A percentile compares a stretch with the other conserved stretches of the same genome.
Conservation (phyloP, 2,113 vertebrate genomes). For the Greenwoodochromis staneri region DNA sequence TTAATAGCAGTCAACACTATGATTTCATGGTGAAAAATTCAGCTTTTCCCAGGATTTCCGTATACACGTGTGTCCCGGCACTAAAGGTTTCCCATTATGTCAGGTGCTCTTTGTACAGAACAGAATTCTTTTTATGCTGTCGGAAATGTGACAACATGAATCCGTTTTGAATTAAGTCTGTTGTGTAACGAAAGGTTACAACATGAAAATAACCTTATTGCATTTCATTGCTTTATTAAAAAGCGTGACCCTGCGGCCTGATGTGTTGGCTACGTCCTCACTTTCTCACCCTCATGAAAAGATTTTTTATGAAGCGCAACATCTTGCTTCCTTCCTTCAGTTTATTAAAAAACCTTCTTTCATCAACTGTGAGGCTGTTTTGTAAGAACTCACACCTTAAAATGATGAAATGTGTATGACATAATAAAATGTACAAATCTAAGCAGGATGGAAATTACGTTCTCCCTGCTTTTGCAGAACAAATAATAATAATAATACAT, state of each 20-base stretch:
- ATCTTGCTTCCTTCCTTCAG: slow-evolving; percentile 6
- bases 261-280: slow-evolving; percentile 4
- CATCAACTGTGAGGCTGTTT: neutral
- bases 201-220: neutral
- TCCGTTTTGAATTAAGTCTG: neutral
- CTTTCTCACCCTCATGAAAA: slow-evolving; percentile 27
- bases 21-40: neutral
- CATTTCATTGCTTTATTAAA: slow-evolving; percentile 1
- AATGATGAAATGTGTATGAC: neutral
- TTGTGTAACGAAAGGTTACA: neutral
- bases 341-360: slow-evolving; percentile 18
- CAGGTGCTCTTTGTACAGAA: neutral
- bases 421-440: neutral
- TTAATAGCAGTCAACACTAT: neutral
- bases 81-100: neutral
- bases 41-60: neutral
- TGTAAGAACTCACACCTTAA: neutral
- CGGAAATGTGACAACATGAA: neutral
- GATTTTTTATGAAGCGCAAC: neutral
- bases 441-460: neutral
- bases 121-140: neutral
- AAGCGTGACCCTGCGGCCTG: neutral
- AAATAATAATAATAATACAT: neutral
- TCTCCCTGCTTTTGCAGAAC: neutral
- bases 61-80: neutral